Base-by-base conservation (phyloP, 1,140 invertebrate genomes). In the Coelopa frigida region DNA sequence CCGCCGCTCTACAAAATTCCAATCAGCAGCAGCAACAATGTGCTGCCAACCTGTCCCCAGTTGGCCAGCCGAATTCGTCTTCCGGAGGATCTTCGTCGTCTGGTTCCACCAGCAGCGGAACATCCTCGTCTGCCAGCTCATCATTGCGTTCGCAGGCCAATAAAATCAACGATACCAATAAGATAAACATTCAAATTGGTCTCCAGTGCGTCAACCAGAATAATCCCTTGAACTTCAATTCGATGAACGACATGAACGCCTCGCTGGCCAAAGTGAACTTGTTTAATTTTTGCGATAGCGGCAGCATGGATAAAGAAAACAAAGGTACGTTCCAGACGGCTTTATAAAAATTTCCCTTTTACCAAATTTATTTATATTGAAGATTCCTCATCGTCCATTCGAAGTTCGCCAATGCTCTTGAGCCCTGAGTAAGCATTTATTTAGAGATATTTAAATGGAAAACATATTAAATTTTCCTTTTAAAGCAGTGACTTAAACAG, bases 111-210 rank as follows among this genome's bases (percentile, higher is more conserved):
- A n/a, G n/a, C n/a, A n/a, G n/a, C n/a, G n/a, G n/a, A n/a, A n/a
- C n/a, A n/a, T n/a, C n/a, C n/a, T n/a, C n/a, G n/a, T n/a, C n/a
- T n/a, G n/a, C n/a, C n/a, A n/a, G n/a, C n/a, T n/a, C n/a, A n/a
- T n/a, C n/a, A 2, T 4, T 42, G 26, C 40, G 40, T 18, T 29
- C 40, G n/a, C n/a, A n/a, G n/a, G n/a, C n/a, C n/a, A n/a, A n/a
- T n/a, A n/a, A n/a, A n/a, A n/a, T n/a, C n/a, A 48, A 48, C 29
- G 46, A 48, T 17, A 37, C 46, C 27, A 48, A 47, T 37, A 51
- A 51, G 18, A 47, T 51, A 15, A 51, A 46, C 26, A 48, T 51
- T 12, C 50, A 51, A 33, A 51, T 51, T 48, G 49, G 49, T 15
- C 17, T 50, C 10, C 50, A 51, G 15, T 51, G 50, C 20, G 46